A percentile compares a stretch with the other conserved stretches of the same genome.
phyloP scores from a whole-genome alignment of 2,888 invertebrate species.

The Zelleria hepariella region DNA sequence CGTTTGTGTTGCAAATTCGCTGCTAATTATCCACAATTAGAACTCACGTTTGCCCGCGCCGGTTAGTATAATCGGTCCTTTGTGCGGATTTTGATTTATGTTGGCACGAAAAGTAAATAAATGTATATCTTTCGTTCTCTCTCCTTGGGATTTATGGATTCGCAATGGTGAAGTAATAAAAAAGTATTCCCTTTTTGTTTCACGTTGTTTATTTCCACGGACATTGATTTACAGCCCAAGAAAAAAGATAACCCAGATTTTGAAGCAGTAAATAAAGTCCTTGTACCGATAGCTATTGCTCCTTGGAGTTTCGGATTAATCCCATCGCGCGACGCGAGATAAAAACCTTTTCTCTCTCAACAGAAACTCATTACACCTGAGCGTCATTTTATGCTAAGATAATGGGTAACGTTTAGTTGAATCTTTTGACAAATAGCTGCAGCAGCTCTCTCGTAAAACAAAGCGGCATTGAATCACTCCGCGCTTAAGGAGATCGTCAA shows the following conservation, averaged over 20 bases:
- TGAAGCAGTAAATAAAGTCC: background rate
- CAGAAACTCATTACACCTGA: constrained; percentile 2
- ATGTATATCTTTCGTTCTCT: background rate
- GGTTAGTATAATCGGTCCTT: background rate
- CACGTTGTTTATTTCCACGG: background rate
- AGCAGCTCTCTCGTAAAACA: constrained; percentile 40
- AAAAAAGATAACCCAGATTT: background rate
- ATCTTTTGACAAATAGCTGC: constrained; percentile 50
- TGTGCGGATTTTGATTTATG: background rate
- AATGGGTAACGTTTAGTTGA: constrained; percentile 44
- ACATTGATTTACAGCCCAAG: background rate
- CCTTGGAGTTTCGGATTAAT: background rate
- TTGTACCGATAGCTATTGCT: background rate
- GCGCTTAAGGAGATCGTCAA: constrained; percentile 45
- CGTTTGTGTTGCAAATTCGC: background rate
- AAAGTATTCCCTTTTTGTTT: background rate
- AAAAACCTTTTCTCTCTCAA: background rate
- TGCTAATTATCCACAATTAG: background rate
- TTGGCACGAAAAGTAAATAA: background rate
- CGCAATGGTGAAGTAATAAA: background rate
- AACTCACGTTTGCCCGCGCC: background rate
- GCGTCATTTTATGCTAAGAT: constrained; percentile 27
- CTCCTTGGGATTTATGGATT: background rate
- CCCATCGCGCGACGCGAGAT: background rate
- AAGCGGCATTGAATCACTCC: constrained; percentile 37